Evolutionary conservation across 2,888 invertebrate species (phyloP).

Genomic region (Leptopilina syphax): DNA sequence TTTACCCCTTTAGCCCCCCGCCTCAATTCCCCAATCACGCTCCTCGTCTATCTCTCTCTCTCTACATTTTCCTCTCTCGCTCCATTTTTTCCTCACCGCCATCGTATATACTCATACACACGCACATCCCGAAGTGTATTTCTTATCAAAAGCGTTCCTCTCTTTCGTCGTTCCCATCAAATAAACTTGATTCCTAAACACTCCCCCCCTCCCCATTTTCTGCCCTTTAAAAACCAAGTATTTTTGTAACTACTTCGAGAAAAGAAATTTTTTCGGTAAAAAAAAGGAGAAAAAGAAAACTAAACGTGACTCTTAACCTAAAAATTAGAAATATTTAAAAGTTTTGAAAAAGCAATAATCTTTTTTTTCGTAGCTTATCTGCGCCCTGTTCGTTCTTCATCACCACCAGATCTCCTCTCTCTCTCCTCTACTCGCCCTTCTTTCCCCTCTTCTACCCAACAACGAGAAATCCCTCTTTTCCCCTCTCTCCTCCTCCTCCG

Average conservation of each 20-base stretch:
- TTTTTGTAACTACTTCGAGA: too few species aligned
- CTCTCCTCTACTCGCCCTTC: conserved; percentile 40
- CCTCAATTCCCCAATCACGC: conserved; percentile 24
- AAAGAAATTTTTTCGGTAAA: too few species aligned
- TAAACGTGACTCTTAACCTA: too few species aligned
- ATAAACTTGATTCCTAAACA: background rate
- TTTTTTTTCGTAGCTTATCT: too few species aligned
- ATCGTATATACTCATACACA: conserved; percentile 14
- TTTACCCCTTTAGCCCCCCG: conserved; percentile 49
- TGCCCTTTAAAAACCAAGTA: too few species aligned
- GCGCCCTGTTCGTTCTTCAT: too few species aligned
- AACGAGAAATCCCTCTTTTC: background rate
- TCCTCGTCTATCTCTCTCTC: conserved; percentile 40
- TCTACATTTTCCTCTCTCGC: conserved; percentile 47
- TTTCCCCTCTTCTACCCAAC: background rate
- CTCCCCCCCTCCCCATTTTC: conserved; percentile 28
- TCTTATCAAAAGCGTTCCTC: conserved; percentile 39
- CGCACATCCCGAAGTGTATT: background rate
- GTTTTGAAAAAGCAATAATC: too few species aligned
- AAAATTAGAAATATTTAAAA: too few species aligned
- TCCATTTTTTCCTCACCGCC: conserved; percentile 48
- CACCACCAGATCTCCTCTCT: too few species aligned
- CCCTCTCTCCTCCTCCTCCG: conserved; percentile 48
- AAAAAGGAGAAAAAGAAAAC: too few species aligned
- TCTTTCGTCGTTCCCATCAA: conserved; percentile 33